Base-by-base conservation (phyloP, 2,113 vertebrate species). In the Rallus limicola region DNA sequence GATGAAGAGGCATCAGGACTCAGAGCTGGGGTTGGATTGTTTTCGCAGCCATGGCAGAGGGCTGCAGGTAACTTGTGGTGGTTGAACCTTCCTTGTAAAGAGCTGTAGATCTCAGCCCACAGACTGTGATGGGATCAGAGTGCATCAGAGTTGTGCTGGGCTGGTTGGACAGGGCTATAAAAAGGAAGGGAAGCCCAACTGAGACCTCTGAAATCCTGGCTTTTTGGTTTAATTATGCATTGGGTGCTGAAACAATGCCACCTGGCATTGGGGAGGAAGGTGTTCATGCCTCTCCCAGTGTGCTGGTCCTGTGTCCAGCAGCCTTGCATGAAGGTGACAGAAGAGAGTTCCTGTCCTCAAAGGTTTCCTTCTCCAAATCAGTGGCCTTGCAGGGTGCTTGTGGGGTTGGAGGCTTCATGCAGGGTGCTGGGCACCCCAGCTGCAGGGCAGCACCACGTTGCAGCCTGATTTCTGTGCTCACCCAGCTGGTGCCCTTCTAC, bases 401-500 rank as follows among this genome's bases (percentile, higher is more conserved):
- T 81, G 46, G 9, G 23, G 14, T 19, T 59, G 34, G 52, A 77
- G 46, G 52, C 64, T 71, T 81, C 44, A 67, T 2, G 2, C 71
- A 44, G 71, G 2, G 1, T 7, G 8, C 69, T 62, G 58, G 42
- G 50, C 36, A 42, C 13, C 11, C 7, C 1, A 0, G 46, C 52
- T 88, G 53, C 55, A 59, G 44, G 42, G 44, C 56, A 74, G 58
- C 16, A 17, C 56, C 1, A 0, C 40, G 28, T 78, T 34, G 40
- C 88, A 83, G 65, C 25, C 28, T 52, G 26, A 13, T 83, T 6
- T 52, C 75, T 56, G 31, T 6, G 5, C 63, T 70, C 12, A 23
- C 11, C 38, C 1, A 0, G 21, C 38, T 81, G 11, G 18, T 60
- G 26, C n/a, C 1, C 0, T 71, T 67, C 31, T 71, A 26, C 19